Evolutionary conservation across 2,113 vertebrate genomes (phyloP).

Genomic region (Trachemys scripta): DNA sequence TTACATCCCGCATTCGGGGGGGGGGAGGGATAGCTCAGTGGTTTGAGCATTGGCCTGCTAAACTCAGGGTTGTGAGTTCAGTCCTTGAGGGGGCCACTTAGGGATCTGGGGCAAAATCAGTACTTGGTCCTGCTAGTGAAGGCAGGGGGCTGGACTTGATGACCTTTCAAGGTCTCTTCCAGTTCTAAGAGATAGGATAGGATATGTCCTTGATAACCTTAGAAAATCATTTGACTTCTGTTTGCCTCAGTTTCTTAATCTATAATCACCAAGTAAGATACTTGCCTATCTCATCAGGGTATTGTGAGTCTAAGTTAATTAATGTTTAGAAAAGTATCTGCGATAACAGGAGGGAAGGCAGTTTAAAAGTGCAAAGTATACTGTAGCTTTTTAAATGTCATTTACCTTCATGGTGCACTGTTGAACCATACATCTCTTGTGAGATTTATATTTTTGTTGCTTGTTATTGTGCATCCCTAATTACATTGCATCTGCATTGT

Average conservation of each 20-base stretch:
- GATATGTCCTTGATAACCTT: background rate
- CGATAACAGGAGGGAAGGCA: background rate
- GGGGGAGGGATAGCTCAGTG: too few relatives aligned
- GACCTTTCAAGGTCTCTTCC: too few relatives aligned
- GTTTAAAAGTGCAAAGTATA: background rate
- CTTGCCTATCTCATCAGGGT: accelerated
- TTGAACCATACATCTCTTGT: background rate
- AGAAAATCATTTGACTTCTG: background rate
- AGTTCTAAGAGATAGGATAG: too few relatives aligned
- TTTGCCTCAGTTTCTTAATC: background rate
- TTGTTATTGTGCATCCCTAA: background rate
- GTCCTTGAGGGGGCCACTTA: too few relatives aligned
- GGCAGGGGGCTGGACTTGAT: too few relatives aligned
- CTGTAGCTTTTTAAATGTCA: background rate
- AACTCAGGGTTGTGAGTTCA: too few relatives aligned
- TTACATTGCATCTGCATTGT: background rate
- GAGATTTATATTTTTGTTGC: background rate
- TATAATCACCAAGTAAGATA: background rate
- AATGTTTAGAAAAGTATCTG: background rate
- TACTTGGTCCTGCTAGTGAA: too few relatives aligned
- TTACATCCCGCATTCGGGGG: too few relatives aligned
- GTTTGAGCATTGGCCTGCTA: too few relatives aligned
- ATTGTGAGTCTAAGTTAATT: background rate
- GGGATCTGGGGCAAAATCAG: too few relatives aligned
- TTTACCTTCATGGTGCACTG: background rate